Conservation (phyloP, 2,888 invertebrate genomes). For the Eumerus sabulonum region DNA sequence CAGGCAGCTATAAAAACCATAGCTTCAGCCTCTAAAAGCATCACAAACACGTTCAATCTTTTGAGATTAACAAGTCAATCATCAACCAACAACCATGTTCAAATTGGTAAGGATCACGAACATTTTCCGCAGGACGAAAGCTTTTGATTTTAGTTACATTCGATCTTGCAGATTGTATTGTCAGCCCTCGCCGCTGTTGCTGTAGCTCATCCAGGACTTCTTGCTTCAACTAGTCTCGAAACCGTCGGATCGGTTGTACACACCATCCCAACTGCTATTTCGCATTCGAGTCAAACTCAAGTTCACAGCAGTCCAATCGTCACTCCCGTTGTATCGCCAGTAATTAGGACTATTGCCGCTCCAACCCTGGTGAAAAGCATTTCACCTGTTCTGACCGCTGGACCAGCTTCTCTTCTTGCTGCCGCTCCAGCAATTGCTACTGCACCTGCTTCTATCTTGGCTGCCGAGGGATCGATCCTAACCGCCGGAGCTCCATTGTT, state of each 20-base stretch:
- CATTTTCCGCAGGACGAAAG: not conserved
- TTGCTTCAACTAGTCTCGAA: constrained; percentile 54
- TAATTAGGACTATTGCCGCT: constrained; percentile 51
- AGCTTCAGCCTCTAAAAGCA: constrained; percentile 2
- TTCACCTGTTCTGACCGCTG: constrained; percentile 27
- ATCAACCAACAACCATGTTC: constrained; percentile 56
- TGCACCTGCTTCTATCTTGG: constrained; percentile 15
- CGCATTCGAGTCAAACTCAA: constrained; percentile 81
- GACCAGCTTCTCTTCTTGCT: not conserved
- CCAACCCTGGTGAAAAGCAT: constrained; percentile 51
- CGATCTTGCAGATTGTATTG: constrained; percentile 80
- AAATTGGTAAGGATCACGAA: constrained; percentile 50
- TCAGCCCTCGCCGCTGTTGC: constrained; percentile 81
- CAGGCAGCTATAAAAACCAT: constrained; percentile 41
- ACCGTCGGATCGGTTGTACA: constrained; percentile 54
- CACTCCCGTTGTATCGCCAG: constrained; percentile 52
- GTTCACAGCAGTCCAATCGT: constrained; percentile 78
- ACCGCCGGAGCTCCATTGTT: constrained; percentile 38
- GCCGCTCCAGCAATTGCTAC: too few species aligned
- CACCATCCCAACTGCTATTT: constrained; percentile 78
- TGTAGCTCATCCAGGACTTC: constrained; percentile 76
- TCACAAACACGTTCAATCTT: constrained; percentile 49
- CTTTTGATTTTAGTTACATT: not conserved
- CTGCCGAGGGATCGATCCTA: constrained; percentile 24
- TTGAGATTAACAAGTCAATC: constrained; percentile 49